phyloP scores from a whole-genome alignment of 2,888 invertebrate species.

The Dynastes grantii region DNA sequence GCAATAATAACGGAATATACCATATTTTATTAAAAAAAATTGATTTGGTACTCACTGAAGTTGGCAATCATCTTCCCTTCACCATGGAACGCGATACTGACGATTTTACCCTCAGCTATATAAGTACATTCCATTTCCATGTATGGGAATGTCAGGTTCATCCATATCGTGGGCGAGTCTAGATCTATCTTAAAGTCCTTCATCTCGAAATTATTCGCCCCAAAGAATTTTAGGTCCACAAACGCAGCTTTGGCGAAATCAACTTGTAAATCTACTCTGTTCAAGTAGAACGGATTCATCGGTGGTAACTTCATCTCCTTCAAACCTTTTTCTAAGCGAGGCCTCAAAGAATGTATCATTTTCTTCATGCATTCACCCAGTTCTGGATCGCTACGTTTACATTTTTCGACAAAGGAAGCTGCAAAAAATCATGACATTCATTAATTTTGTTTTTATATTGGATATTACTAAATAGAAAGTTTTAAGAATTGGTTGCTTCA shows the following conservation, averaged over 20 bases:
- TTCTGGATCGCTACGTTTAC: constrained; percentile 69
- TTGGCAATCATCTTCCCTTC: constrained; percentile 70
- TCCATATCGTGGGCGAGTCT: constrained; percentile 64
- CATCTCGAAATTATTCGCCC: constrained; percentile 70
- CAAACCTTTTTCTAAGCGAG: constrained; percentile 68
- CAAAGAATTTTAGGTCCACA: constrained; percentile 68
- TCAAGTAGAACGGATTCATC: constrained; percentile 69
- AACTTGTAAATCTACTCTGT: constrained; percentile 66
- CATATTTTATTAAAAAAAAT: not conserved
- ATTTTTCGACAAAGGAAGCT: constrained; percentile 69
- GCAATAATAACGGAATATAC: not conserved
- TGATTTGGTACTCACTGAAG: constrained; percentile 68
- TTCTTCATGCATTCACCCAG: constrained; percentile 69
- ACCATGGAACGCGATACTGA: constrained; percentile 70
- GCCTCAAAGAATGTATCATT: constrained; percentile 67
- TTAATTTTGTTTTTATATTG: too few relatives aligned
- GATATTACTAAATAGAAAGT: too few relatives aligned
- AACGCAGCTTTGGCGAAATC: not conserved
- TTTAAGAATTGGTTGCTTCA: too few relatives aligned
- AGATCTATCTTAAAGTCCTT: constrained; percentile 65
- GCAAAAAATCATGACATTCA: constrained; percentile 45
- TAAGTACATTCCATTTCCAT: constrained; percentile 63
- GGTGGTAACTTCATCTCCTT: constrained; percentile 69
- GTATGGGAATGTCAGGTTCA: constrained; percentile 67
- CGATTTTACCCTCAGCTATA: constrained; percentile 70